Evolutionary conservation across 1,140 invertebrate genomes (phyloP), one percentile per base, ranked within the genome.

Genomic region (Aradophagus sp.): DNA sequence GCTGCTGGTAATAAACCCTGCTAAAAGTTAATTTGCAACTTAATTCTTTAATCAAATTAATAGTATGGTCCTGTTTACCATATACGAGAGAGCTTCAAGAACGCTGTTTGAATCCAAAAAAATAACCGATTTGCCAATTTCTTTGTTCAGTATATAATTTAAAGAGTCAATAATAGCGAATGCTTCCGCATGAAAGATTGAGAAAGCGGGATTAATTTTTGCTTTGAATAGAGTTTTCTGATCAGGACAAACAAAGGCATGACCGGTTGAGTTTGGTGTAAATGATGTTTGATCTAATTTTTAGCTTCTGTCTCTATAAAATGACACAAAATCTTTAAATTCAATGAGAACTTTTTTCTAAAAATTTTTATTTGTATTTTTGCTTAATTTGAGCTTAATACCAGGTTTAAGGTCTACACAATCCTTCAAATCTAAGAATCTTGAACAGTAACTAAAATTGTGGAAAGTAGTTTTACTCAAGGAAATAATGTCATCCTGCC

Each of bases 141-240:
- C 26, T 7, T 41, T 13, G 26, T 15, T 42, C 1, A 27, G 6
- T 27, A 42, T 15, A 1, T n/a, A 26, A 31, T 44, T 31, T 1
- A 44, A 5, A 11, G 20, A 13, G 1, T 44, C 1, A 6, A 12
- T 7, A 1, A 45, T 45, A 1, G 42, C 42, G 6, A 45, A 16
- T 16, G 16, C 42, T 32, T 45, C 27, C 1, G 42, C 42, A 19
- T 45, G 42, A 13, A 32, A 45, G 5, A 45, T 34, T 0, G 23
- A 11, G 6, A 12, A 45, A 13, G 16, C 7, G 5, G 8, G 4
- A 27, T 45, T 20, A 12, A 45, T 20, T 19, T 12, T 31, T 5
- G n/a, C n/a, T 1, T 2, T 0, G 5, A 45, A 4, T 0, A 1
- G 7, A n/a, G 8, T 19, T 7, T 6, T 26, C 20, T 2, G 5